Conservation (phyloP, 2,113 vertebrate genomes). For the Sphyrna mokarran region DNA sequence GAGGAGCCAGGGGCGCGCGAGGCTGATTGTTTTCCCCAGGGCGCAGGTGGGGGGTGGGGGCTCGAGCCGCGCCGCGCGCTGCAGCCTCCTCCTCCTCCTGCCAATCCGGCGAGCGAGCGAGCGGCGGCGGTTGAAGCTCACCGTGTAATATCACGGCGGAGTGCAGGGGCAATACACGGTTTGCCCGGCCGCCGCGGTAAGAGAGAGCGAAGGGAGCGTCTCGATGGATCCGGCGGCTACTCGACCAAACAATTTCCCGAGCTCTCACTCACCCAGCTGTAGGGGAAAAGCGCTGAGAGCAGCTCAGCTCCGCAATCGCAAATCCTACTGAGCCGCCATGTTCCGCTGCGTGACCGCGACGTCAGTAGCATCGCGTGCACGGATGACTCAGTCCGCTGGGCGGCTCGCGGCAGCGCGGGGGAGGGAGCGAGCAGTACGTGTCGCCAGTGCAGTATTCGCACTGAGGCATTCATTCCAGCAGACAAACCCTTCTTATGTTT, state of each 20-base stretch:
- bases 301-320: background rate
- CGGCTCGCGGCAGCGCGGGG: background rate
- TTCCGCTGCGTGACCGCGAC: constrained; percentile 28
- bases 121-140: constrained; percentile 47
- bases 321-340: constrained; percentile 12
- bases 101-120: constrained; percentile 51
- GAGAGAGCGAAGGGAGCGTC: no score
- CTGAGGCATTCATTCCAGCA: background rate
- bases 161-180: background rate
- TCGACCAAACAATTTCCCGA: background rate
- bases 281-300: constrained; percentile 2
- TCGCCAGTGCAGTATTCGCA: background rate
- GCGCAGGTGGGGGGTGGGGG: constrained; percentile 29
- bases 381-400: constrained; percentile 3
- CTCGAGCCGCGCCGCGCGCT: constrained; percentile 37
- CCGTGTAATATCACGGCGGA: background rate
- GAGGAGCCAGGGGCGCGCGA: background rate
- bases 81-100: constrained; percentile 55
- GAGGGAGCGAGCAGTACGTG: background rate
- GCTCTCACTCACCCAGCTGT: background rate
- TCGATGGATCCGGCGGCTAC: no score
- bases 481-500: background rate
- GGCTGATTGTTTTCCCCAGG: background rate
- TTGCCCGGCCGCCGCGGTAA: background rate
- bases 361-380: background rate